Evolutionary conservation across 1,140 invertebrate species (phyloP).

Genomic region (Drosophila chauvacae): DNA sequence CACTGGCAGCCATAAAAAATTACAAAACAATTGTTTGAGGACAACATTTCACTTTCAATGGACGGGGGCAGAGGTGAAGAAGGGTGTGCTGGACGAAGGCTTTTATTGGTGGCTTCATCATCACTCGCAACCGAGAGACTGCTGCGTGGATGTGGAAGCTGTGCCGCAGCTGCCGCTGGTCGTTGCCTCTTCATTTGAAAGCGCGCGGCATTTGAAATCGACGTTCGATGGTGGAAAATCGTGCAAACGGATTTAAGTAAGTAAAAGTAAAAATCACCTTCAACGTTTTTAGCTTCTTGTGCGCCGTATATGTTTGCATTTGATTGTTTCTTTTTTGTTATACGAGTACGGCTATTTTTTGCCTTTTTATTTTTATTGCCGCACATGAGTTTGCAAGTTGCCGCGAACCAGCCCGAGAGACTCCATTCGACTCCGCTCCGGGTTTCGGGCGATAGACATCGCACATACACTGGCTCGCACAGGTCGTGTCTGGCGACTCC

Average conservation of each 20-base stretch:
- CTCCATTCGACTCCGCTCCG: slow-evolving; percentile 22
- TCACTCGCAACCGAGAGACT: slow-evolving; percentile 51
- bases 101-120: slow-evolving; percentile 66
- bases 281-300: slow-evolving; percentile 47
- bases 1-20: slow-evolving; percentile 55
- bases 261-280: slow-evolving; percentile 81
- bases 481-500: slow-evolving; percentile 59
- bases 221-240: slow-evolving; percentile 69
- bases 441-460: slow-evolving; percentile 68
- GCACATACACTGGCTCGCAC: slow-evolving; percentile 53
- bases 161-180: slow-evolving; percentile 19
- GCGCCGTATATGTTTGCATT: slow-evolving; percentile 78
- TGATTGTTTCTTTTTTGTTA: slow-evolving; percentile 52
- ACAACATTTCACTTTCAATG: slow-evolving; percentile 69
- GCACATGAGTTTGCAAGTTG: slow-evolving; percentile 74
- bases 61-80: slow-evolving; percentile 17
- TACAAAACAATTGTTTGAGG: slow-evolving; percentile 46
- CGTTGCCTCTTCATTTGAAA: slow-evolving; percentile 78
- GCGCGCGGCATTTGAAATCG: slow-evolving; percentile 74
- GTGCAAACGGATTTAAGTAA: slow-evolving; percentile 74
- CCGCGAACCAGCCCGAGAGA: slow-evolving; percentile 13
- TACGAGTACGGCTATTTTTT: slow-evolving; percentile 26
- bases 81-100: slow-evolving; percentile 28
- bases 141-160: slow-evolving; percentile 44
- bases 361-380: slow-evolving; percentile 70